Percentiles rank a stretch among this genome's conserved stretches.
phyloP scores from a whole-genome alignment of 2,797 vertebrate species.

The Sebastes diaconus region DNA sequence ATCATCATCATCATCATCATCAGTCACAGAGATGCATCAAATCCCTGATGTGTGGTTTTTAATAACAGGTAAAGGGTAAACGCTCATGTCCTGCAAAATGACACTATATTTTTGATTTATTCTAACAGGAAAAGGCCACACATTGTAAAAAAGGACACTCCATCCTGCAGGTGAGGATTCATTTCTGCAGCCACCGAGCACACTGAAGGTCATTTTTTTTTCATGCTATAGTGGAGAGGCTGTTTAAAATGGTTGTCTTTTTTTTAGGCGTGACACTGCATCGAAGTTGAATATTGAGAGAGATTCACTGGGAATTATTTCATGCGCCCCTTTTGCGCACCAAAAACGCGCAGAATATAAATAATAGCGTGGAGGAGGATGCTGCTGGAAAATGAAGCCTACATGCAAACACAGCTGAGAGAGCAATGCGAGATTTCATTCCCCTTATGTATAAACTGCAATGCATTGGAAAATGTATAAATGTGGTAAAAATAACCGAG shows the following conservation, averaged over 20 bases:
- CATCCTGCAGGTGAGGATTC: slow-evolving; percentile 68
- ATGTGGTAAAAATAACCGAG: neutral
- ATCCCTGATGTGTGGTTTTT: slow-evolving; percentile 11
- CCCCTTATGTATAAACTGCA: neutral
- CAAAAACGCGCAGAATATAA: slow-evolving; percentile 32
- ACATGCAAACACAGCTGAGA: slow-evolving; percentile 8
- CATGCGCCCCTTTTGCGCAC: slow-evolving; percentile 34
- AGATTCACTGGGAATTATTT: slow-evolving; percentile 17
- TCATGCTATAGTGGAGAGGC: slow-evolving; percentile 43
- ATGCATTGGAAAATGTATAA: neutral
- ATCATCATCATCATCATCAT: slow-evolving; percentile 15
- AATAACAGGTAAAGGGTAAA: slow-evolving; percentile 23
- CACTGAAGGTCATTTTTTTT: slow-evolving; percentile 82
- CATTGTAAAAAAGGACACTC: slow-evolving; percentile 32
- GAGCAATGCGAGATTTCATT: slow-evolving; percentile 1
- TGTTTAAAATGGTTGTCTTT: slow-evolving; percentile 66
- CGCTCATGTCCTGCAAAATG: neutral
- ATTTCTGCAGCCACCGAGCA: slow-evolving; percentile 61
- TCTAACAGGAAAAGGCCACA: slow-evolving; percentile 11
- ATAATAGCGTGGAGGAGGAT: slow-evolving; percentile 20
- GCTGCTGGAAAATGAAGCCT: slow-evolving; percentile 9
- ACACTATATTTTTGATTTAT: neutral
- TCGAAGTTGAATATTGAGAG: slow-evolving; percentile 29
- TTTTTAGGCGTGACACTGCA: slow-evolving; percentile 30
- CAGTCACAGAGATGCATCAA: slow-evolving; percentile 34